phyloP scores from a whole-genome alignment of 2,113 vertebrate species.

The Leiothrix lutea region DNA sequence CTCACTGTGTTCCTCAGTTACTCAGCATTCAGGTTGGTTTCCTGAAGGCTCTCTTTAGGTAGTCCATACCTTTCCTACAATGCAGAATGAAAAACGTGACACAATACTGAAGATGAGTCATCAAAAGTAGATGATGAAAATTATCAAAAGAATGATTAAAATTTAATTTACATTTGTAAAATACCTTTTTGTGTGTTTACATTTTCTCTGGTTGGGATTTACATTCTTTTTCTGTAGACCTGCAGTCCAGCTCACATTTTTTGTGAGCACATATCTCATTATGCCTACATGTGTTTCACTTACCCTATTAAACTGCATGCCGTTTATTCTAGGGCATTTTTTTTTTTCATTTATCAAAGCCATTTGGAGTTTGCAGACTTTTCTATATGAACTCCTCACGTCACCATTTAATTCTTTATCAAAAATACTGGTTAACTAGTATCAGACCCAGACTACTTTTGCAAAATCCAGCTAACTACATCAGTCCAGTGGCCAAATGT shows the following conservation, averaged over 20 bases:
- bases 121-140: background rate
- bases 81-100: rapidly evolving
- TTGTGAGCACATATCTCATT: background rate
- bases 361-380: background rate
- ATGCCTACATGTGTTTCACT: background rate
- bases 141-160: background rate
- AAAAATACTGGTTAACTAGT: background rate
- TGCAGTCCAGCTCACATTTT: background rate
- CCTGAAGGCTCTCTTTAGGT: background rate
- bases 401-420: background rate
- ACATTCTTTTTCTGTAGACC: background rate
- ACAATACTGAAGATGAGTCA: background rate
- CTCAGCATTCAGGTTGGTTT: background rate
- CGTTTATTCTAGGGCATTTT: background rate
- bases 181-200: background rate
- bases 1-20: background rate
- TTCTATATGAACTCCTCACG: background rate
- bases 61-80: background rate
- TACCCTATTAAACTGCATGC: background rate
- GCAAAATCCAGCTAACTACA: background rate
- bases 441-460: background rate
- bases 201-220: background rate
- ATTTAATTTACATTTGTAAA: background rate
- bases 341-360: background rate
- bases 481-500: background rate